Percentiles rank a stretch among this genome's conserved stretches.
These are phyloP conservation scores for Enteromius treurensis DNA, from an alignment of 2,797 vertebrate genomes.

Conservation along the genomic window DNA sequence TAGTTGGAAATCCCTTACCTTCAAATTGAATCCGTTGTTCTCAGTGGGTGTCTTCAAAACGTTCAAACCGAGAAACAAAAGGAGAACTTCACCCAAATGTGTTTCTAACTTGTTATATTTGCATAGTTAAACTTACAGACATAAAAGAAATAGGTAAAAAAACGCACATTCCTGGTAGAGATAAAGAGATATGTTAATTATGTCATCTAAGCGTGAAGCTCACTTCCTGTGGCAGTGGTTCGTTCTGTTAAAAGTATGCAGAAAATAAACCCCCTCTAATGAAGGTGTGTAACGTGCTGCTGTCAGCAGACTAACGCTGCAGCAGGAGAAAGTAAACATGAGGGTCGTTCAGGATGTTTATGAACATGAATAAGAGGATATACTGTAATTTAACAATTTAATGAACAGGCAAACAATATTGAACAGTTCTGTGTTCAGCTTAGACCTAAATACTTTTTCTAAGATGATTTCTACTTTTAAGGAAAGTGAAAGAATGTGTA, in stretches of 20 bases:
- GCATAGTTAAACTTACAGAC: constrained; percentile 40
- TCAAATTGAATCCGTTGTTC: neutral
- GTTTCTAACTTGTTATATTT: constrained; percentile 13
- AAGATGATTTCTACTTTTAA: neutral
- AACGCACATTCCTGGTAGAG: constrained; percentile 18
- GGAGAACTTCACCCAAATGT: constrained; percentile 25
- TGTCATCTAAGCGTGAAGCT: neutral
- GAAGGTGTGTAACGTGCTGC: neutral
- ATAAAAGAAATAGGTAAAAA: constrained; percentile 33
- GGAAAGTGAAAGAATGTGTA: neutral
- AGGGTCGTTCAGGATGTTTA: neutral
- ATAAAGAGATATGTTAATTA: constrained; percentile 31
- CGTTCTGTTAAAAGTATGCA: neutral
- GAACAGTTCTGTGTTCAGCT: neutral
- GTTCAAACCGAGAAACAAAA: constrained; percentile 36
- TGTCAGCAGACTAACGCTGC: neutral
- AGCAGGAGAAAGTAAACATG: neutral
- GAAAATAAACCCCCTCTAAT: neutral
- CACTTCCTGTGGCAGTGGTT: constrained; percentile 47
- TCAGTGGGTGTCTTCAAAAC: neutral
- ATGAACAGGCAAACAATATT: neutral
- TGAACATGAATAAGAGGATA: neutral
- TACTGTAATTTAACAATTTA: neutral
- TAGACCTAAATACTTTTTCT: neutral
- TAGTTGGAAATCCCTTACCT: neutral